Conservation (phyloP, 1,140 invertebrate species). For the Eriocheir sinensis region DNA sequence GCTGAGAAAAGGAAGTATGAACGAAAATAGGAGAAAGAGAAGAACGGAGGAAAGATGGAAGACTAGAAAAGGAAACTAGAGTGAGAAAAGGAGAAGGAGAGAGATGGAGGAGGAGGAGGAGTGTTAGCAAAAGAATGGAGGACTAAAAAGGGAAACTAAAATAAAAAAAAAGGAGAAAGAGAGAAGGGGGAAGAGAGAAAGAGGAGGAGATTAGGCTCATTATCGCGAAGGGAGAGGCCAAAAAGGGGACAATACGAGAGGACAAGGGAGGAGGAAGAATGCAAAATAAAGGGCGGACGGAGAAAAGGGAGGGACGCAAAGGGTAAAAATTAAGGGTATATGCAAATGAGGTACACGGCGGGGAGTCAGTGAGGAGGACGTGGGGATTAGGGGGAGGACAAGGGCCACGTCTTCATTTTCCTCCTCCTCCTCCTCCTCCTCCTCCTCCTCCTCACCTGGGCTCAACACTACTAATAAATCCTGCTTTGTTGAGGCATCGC, state of each 20-base stretch:
- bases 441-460: no score
- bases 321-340: constrained; percentile 47
- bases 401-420: not conserved
- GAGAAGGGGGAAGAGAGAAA: not conserved
- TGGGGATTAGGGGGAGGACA: not conserved
- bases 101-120: not conserved
- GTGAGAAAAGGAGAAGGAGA: not conserved
- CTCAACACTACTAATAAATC: no score
- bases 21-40: no score
- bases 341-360: constrained; percentile 47
- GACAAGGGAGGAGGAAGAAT: not conserved
- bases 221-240: not conserved
- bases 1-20: no score
- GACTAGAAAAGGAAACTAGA: no score
- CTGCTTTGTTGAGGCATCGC: no score
- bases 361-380: not conserved
- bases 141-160: not conserved
- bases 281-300: not conserved
- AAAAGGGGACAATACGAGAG: not conserved
- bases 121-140: no score
- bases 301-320: constrained; percentile 9
- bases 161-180: no score
- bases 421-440: no score
- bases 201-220: not conserved
- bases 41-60: no score